phyloP scores from a whole-genome alignment of 2,888 invertebrate species.

The Selenia dentaria region DNA sequence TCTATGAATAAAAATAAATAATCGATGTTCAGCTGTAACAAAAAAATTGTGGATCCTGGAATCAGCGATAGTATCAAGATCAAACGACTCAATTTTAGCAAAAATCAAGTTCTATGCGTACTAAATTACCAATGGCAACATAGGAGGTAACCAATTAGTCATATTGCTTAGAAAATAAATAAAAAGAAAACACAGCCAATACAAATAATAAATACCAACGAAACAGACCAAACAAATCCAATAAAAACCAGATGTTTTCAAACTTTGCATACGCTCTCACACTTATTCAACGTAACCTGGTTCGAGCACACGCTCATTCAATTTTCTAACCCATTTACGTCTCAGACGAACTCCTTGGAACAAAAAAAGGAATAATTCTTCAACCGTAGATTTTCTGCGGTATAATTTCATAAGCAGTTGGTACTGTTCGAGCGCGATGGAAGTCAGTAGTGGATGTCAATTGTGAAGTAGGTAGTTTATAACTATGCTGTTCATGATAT shows the following conservation, averaged over 20 bases:
- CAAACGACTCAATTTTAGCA: too few relatives aligned
- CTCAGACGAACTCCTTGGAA: slow-evolving; percentile 73
- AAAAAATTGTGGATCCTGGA: too few relatives aligned
- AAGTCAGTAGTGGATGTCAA: slow-evolving; percentile 6
- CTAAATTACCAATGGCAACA: too few relatives aligned
- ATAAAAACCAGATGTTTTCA: slow-evolving; percentile 63
- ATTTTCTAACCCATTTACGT: slow-evolving; percentile 85
- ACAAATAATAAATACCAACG: slow-evolving; percentile 26
- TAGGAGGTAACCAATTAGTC: too few relatives aligned
- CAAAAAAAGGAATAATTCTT: slow-evolving; percentile 61
- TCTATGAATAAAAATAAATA: too few relatives aligned
- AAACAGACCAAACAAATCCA: slow-evolving; percentile 46
- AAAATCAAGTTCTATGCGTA: too few relatives aligned
- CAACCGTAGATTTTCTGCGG: slow-evolving; percentile 73
- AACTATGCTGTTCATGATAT: too few relatives aligned
- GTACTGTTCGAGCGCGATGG: slow-evolving; percentile 27
- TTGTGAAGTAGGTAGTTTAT: too few relatives aligned
- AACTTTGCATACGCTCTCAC: slow-evolving; percentile 62
- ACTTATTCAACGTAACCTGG: slow-evolving; percentile 70
- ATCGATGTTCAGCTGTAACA: too few relatives aligned
- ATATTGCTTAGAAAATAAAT: too few relatives aligned
- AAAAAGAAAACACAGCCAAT: slow-evolving; percentile 8
- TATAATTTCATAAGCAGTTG: slow-evolving; percentile 81
- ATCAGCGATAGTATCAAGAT: too few relatives aligned
- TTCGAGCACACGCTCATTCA: slow-evolving; percentile 73